These are phyloP conservation scores for Hycleus phaleratus DNA, from an alignment of 1,140 invertebrate genomes.

Conservation along the genomic window DNA sequence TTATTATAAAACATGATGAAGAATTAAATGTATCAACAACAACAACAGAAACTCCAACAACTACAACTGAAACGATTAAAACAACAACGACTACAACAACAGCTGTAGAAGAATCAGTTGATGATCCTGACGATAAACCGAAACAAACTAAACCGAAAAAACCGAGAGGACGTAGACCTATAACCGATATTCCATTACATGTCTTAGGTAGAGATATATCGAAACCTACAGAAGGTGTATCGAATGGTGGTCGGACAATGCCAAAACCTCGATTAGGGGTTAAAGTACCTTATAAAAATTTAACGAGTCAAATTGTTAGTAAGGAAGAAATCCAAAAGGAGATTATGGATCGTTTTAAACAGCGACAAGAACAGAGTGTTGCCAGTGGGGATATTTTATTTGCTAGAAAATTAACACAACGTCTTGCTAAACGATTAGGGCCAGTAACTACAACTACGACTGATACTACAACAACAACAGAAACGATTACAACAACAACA, in stretches of 20 bases:
- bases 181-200: constrained; percentile 25
- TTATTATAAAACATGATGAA: constrained; percentile 1
- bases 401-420: constrained; percentile 36
- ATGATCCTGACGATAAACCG: constrained; percentile 1
- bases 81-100: not conserved
- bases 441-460: constrained; percentile 8
- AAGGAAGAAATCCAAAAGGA: constrained; percentile 45
- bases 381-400: constrained; percentile 31
- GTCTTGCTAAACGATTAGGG: constrained; percentile 36
- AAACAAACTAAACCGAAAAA: constrained; percentile 7
- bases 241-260: constrained; percentile 22
- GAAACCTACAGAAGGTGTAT: constrained; percentile 23
- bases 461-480: not conserved
- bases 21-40: not conserved
- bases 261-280: constrained; percentile 41
- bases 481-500: not conserved
- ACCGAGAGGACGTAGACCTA: constrained; percentile 18
- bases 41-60: not conserved
- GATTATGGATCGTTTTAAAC: constrained; percentile 36
- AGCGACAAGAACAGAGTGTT: constrained; percentile 15
- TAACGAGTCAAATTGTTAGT: constrained; percentile 44
- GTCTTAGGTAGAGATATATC: constrained; percentile 25
- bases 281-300: constrained; percentile 41
- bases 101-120: not conserved
- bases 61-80: not conserved